Evolutionary conservation across 1,140 invertebrate species (phyloP).

Genomic region (Metaphire vulgaris): DNA sequence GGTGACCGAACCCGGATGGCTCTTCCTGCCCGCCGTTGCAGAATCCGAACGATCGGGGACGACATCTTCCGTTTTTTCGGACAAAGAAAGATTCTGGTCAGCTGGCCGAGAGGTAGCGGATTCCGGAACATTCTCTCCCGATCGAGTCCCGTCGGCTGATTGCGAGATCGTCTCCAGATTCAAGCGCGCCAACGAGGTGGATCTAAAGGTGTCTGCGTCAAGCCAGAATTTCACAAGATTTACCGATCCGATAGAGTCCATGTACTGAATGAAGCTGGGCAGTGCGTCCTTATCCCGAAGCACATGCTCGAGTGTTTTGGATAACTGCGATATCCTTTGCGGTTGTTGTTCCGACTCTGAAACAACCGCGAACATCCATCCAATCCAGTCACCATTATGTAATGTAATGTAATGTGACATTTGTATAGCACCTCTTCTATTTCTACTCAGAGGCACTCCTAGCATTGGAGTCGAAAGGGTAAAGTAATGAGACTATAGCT

Average conservation of each 20-base stretch:
- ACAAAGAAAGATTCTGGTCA: neutral
- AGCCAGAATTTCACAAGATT: slow-evolving; percentile 65
- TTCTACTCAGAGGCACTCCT: too few species aligned
- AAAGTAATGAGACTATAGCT: too few species aligned
- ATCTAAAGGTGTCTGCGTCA: slow-evolving; percentile 64
- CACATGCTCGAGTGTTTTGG: slow-evolving; percentile 61
- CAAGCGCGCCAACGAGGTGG: slow-evolving; percentile 21
- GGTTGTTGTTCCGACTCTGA: too few species aligned
- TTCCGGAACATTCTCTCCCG: too few species aligned
- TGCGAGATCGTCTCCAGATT: neutral
- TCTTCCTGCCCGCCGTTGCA: neutral
- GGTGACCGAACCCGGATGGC: neutral
- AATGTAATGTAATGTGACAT: too few species aligned
- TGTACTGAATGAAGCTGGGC: slow-evolving; percentile 66
- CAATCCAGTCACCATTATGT: too few species aligned
- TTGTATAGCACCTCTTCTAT: too few species aligned
- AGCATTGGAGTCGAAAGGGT: too few species aligned
- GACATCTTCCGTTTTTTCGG: neutral
- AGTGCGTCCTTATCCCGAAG: slow-evolving; percentile 64
- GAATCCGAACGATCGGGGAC: neutral
- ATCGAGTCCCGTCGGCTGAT: too few species aligned
- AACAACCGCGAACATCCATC: too few species aligned
- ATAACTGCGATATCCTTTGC: slow-evolving; percentile 55
- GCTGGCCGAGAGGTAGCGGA: too few species aligned
- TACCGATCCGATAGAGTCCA: slow-evolving; percentile 59